These are phyloP conservation scores for Onychomys torridus DNA, from an alignment of 2,797 vertebrate genomes.

Conservation along the genomic window DNA sequence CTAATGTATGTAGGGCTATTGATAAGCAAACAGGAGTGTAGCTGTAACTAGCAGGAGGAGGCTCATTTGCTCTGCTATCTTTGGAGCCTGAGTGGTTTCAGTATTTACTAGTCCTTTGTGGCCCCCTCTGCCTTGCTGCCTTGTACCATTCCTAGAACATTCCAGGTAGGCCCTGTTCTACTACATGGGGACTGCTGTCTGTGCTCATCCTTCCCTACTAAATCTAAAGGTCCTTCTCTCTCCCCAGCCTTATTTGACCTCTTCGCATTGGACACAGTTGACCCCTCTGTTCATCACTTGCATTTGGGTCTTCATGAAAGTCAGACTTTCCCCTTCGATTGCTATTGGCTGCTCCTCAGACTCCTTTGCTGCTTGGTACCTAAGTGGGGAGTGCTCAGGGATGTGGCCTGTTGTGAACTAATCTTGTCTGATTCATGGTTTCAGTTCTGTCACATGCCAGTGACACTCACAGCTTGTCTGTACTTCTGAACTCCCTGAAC, in stretches of 20 bases:
- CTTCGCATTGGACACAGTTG: background rate
- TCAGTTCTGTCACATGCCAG: background rate
- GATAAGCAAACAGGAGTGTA: background rate
- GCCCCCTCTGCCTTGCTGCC: background rate
- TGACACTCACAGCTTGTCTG: too few relatives aligned
- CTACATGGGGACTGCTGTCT: rapidly evolving
- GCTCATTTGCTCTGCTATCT: background rate
- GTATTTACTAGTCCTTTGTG: background rate
- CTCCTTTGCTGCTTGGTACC: background rate
- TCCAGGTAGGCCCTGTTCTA: background rate
- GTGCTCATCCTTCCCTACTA: background rate
- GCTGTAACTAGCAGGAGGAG: background rate
- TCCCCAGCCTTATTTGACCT: background rate
- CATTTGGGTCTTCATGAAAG: background rate
- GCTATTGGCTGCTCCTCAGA: background rate
- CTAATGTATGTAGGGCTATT: too few relatives aligned
- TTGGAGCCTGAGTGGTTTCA: too few relatives aligned
- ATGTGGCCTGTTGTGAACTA: background rate
- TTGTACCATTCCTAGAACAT: rapidly evolving
- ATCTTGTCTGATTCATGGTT: background rate
- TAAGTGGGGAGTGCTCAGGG: background rate
- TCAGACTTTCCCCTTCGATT: background rate
- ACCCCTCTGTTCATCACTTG: background rate
- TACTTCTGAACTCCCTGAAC: background rate
- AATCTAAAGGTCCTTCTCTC: background rate